Conservation (phyloP, 2,888 invertebrate species). For the Tanypteryx hageni region DNA sequence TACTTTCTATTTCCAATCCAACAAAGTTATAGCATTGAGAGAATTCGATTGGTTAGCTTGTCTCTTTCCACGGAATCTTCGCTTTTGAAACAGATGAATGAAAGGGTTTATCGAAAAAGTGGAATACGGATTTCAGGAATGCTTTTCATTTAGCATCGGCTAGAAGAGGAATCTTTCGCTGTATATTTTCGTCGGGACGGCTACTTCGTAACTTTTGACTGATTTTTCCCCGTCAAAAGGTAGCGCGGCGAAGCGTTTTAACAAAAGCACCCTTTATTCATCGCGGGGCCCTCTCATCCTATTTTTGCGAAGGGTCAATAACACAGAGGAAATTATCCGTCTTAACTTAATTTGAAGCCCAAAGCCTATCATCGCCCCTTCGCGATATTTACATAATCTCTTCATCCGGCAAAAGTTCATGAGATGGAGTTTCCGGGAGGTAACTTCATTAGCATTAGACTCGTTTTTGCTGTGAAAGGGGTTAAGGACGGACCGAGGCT, state of each 20-base stretch:
- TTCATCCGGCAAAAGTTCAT: constrained; percentile 29
- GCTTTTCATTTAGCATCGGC: neutral
- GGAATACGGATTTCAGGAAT: neutral
- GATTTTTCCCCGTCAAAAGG: neutral
- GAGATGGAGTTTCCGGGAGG: neutral
- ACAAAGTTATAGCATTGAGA: too few species aligned
- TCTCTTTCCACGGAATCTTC: too few species aligned
- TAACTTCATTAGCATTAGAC: constrained; percentile 29
- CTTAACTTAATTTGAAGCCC: constrained; percentile 27
- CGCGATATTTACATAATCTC: constrained; percentile 50
- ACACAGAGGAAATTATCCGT: constrained; percentile 11
- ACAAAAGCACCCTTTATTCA: neutral
- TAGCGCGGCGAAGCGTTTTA: neutral
- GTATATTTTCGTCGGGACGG: neutral
- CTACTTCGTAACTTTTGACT: neutral
- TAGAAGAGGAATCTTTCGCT: neutral
- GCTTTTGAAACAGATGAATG: too few species aligned
- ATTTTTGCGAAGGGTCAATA: neutral
- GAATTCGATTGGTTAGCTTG: too few species aligned
- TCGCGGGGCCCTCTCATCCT: neutral
- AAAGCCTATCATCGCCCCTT: constrained; percentile 25
- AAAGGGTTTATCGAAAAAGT: too few species aligned
- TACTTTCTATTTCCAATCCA: too few species aligned
- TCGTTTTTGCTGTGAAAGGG: neutral
- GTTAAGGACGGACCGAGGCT: neutral